Base-by-base conservation (phyloP, 1,140 invertebrate species). In the Drosophila sechellia region DNA sequence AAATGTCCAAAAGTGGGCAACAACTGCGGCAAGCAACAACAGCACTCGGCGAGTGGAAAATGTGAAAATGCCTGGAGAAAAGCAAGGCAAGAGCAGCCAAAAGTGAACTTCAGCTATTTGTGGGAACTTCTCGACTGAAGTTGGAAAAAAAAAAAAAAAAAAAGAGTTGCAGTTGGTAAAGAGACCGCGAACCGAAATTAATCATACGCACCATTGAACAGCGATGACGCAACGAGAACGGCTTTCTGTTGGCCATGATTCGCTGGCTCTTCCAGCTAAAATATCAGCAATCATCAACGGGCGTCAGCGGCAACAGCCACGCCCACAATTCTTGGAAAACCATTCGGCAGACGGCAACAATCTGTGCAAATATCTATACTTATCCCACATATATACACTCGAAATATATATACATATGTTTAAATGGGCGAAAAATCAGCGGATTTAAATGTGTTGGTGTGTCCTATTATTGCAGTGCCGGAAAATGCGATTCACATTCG, bases 1-100 rank as follows among this genome's bases (percentile, higher is more conserved):
- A 89, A 89, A 89, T 89, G 84, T 89, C 84, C 84, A 89, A 89
- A 76, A 89, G 85, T 89, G 84, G 84, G 75, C 69, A 78, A 86
- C 80, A 81, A 85, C 77, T 80, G 40, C 35, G 48, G 48, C 5
- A 58, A 17, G 45, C 66, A 79, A 71, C 54, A 80, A 57, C 81
- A 77, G 37, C 39, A 46, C 64, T 58, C 40, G 58, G 53, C 46
- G 60, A 81, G 81, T 87, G 84, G 84, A 87, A 87, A 87, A 87
- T 87, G 83, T 83, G 83, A 87, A 87, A 87, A 87, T 89, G 84
- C 78, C 75, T 55, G 57, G 66, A 86, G 84, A 89, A 87, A 87
- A 87, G 59, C 52, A 12, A 39, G 77, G 76, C 75, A 81, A 77
- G 59, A 73, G 72, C 52, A 55, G 45, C 66, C 83, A 85, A 85